phyloP scores from a whole-genome alignment of 2,797 vertebrate species.

The Mormyrus proboscirostris region DNA sequence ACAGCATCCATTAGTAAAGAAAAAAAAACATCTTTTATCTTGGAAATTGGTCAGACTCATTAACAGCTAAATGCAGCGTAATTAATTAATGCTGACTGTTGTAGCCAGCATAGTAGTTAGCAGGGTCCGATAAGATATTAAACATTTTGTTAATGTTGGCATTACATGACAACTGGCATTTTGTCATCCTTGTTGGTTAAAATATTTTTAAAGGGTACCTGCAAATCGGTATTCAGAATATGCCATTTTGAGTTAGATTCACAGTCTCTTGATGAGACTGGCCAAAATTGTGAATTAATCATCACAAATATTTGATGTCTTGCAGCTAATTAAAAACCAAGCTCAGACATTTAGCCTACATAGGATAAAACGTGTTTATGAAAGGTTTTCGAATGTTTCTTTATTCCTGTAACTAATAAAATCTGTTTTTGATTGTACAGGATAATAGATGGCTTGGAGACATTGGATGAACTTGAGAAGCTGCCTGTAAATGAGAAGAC shows the following conservation, averaged over 20 bases:
- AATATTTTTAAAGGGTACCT: not conserved
- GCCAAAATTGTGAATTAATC: not conserved
- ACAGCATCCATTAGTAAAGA: not conserved
- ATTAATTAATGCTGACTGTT: not conserved
- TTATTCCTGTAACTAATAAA: not conserved
- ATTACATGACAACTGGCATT: not conserved
- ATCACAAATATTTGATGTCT: not conserved
- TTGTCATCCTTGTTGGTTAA: not conserved
- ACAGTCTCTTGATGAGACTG: not conserved
- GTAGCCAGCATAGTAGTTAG: not conserved
- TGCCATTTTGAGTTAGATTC: not conserved
- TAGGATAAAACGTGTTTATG: not conserved
- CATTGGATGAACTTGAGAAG: conserved; percentile 93
- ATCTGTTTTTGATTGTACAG: conserved; percentile 50
- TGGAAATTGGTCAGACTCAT: not conserved
- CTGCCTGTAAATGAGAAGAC: conserved; percentile 93
- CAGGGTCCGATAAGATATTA: not conserved
- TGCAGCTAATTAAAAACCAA: not conserved
- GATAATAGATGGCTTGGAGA: conserved; percentile 92
- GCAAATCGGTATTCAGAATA: not conserved
- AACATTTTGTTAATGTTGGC: not conserved
- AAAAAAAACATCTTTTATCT: not conserved
- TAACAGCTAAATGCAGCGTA: not conserved
- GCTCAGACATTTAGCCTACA: not conserved
- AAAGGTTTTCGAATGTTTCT: not conserved